phyloP scores from a whole-genome alignment of 2,797 vertebrate genomes.

The Lacerta bilineata region DNA sequence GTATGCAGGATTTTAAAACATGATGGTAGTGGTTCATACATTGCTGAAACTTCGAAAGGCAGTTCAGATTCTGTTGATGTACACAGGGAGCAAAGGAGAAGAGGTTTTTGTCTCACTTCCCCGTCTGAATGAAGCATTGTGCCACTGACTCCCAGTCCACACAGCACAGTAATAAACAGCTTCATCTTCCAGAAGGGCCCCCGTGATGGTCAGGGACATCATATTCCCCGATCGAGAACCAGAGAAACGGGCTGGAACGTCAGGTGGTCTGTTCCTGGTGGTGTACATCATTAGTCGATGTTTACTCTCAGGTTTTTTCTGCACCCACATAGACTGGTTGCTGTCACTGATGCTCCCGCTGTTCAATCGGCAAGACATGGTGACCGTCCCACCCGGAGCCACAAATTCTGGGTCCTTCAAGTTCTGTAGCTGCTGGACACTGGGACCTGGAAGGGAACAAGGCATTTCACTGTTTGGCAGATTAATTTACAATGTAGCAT shows the following conservation, averaged over 20 bases:
- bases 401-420: not conserved
- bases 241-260: not conserved
- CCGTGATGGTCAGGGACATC: not conserved
- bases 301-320: not conserved
- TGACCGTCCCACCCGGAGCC: not conserved
- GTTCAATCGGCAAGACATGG: not conserved
- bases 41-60: too few species aligned
- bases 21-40: too few species aligned
- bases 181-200: not conserved
- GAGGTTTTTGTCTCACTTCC: not conserved
- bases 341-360: not conserved
- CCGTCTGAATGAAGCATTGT: not conserved
- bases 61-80: too few species aligned
- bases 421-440: slow-evolving; percentile 4
- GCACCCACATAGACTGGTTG: not conserved
- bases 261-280: not conserved
- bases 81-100: too few species aligned
- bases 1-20: too few species aligned
- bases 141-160: not conserved
- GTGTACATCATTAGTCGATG: not conserved
- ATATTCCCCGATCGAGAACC: not conserved
- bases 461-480: too few species aligned
- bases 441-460: not conserved
- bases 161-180: not conserved
- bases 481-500: not conserved